Percentiles rank a stretch among this genome's conserved stretches.
Evolutionary conservation across 2,113 vertebrate genomes (phyloP).

Genomic region (Cariama cristata): DNA sequence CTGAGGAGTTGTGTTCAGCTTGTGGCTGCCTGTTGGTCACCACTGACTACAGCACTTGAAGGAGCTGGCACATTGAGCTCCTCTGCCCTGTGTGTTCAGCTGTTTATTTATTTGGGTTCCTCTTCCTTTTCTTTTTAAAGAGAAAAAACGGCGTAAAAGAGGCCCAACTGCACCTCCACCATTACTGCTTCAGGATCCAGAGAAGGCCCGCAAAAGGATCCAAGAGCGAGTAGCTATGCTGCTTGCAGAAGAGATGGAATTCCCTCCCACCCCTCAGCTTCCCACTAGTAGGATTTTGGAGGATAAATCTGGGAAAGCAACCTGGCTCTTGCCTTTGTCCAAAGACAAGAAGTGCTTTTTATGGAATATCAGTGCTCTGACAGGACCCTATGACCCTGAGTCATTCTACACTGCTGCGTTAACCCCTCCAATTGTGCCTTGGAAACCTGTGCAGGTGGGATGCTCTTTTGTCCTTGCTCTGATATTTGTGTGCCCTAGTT

Average conservation of each 20-base stretch:
- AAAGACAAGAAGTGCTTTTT: constrained; percentile 67
- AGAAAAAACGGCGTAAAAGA: constrained; percentile 78
- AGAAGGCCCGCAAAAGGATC: constrained; percentile 72
- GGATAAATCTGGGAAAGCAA: background rate
- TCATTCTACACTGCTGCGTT: constrained; percentile 81
- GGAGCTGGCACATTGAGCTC: background rate
- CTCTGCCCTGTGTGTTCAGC: background rate
- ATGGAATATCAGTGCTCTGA: constrained; percentile 87
- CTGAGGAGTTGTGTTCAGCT: background rate
- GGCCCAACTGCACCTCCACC: constrained; percentile 70
- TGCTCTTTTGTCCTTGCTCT: background rate
- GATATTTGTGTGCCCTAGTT: background rate
- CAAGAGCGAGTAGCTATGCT: constrained; percentile 84
- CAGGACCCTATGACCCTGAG: background rate
- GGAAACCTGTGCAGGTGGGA: constrained; percentile 70
- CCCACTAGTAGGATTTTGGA: constrained; percentile 77
- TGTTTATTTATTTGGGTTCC: background rate
- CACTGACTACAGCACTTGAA: background rate
- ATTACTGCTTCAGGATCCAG: constrained; percentile 84
- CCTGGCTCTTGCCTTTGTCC: constrained; percentile 1
- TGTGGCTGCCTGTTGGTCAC: background rate
- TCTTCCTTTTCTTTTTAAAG: constrained; percentile 62
- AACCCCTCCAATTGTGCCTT: constrained; percentile 74
- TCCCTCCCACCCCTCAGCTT: constrained; percentile 79
- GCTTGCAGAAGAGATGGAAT: constrained; percentile 70